phyloP scores from a whole-genome alignment of 2,797 vertebrate species.

The Liparis tanakae region DNA sequence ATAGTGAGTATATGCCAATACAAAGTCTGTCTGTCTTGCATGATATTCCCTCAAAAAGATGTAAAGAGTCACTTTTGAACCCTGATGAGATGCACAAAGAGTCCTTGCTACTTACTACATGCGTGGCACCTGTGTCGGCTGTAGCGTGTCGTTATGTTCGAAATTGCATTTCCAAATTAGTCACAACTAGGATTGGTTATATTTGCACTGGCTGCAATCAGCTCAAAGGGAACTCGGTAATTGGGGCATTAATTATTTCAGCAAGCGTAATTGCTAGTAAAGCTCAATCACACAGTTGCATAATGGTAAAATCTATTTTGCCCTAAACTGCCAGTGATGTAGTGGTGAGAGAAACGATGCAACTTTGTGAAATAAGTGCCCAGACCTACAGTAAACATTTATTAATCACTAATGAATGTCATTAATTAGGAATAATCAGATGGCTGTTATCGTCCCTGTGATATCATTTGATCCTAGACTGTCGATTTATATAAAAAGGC shows the following conservation, averaged over 20 bases:
- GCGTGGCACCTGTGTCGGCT: constrained; percentile 65
- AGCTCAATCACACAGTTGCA: constrained; percentile 75
- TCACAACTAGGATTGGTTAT: constrained; percentile 75
- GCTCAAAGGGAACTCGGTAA: constrained; percentile 74
- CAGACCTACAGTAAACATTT: constrained; percentile 38
- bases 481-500: background rate
- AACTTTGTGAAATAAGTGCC: constrained; percentile 36
- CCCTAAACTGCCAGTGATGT: constrained; percentile 55
- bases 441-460: constrained; percentile 11
- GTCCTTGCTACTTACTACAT: constrained; percentile 15
- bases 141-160: constrained; percentile 49
- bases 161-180: constrained; percentile 75
- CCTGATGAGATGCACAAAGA: constrained; percentile 27
- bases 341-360: constrained; percentile 51
- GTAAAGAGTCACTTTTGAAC: constrained; percentile 14
- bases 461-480: constrained; percentile 4
- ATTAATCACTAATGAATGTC: constrained; percentile 20
- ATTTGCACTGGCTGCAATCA: constrained; percentile 77
- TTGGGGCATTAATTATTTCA: constrained; percentile 80
- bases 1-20: background rate
- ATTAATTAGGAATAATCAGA: constrained; percentile 35
- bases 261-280: constrained; percentile 73
- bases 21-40: background rate
- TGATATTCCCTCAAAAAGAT: constrained; percentile 18
- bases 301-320: constrained; percentile 65